Evolutionary conservation across 2,797 vertebrate genomes (phyloP), one percentile per base, ranked within the genome.

Genomic region (Enteromius mattozi): DNA sequence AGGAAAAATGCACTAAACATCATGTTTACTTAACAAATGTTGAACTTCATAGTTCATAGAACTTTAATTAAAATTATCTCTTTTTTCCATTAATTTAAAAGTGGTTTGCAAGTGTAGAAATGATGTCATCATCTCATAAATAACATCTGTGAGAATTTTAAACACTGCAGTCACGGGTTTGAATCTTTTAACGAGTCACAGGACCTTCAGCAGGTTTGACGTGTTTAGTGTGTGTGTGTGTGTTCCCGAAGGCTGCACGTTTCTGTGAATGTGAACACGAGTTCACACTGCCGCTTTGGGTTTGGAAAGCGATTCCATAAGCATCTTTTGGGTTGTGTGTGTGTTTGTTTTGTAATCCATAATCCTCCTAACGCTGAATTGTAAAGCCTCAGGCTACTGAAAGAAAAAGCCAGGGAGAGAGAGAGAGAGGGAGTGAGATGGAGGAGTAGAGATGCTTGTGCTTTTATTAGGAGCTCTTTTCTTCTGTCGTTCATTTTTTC

Each of bases 401-500:
- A 59, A 51, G 45, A 17, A 74, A 74, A 54, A 54, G 47, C 47
- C 17, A 9, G 51, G 24, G 49, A 75, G 83, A 69, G 30, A 78
- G 65, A 45, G 77, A 63, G 49, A 40, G 37, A 69, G 61, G 21
- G 80, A 56, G 66, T 47, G 69, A 77, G 75, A 91, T 91, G 88
- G 87, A 93, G 85, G 92, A 92, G 93, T 92, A 91, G 91, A 91
- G 81, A 88, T 93, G 89, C 81, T 88, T 83, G 76, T 88, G 91
- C 92, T 94, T 94, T 94, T 92, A 87, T 92, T 94, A 94, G 92
- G 92, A 85, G 72, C 85, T 85, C 88, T 90, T 87, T 89, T 83
- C 79, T 89, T 90, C 90, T 88, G 87, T 93, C 88, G 75, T 87
- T 93, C 91, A 92, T 92, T 92, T 91, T 89, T 92, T 88, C 91